These are phyloP conservation scores for Acronicta alni DNA, from an alignment of 2,888 invertebrate genomes.

Conservation along the genomic window DNA sequence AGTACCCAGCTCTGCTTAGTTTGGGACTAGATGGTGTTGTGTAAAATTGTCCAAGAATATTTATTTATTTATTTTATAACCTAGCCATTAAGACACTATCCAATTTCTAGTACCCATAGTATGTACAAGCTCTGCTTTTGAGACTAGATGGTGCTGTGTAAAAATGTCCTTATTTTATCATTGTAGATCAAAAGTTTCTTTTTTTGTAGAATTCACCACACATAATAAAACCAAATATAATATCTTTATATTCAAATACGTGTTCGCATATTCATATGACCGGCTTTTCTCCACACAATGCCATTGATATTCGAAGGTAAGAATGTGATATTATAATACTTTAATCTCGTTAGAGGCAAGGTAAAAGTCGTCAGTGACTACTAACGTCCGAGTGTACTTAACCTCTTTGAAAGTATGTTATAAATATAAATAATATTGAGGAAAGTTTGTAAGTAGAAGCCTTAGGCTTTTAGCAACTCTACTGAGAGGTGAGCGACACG, in stretches of 20 bases:
- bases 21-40: no score
- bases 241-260: background rate
- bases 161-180: no score
- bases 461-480: background rate
- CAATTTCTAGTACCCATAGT: no score
- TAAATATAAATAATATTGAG: conserved; percentile 20
- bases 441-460: conserved; percentile 31
- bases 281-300: conserved; percentile 1
- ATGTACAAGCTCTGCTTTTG: no score
- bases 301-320: conserved; percentile 29
- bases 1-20: no score
- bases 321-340: conserved; percentile 25
- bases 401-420: conserved; percentile 45
- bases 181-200: no score
- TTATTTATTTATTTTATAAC: no score
- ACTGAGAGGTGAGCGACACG: no score
- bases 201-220: no score
- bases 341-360: conserved; percentile 39
- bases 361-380: conserved; percentile 38
- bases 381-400: conserved; percentile 34
- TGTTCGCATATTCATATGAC: conserved; percentile 1
- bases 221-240: background rate
- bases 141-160: no score
- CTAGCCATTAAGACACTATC: no score
- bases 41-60: no score